Percentiles rank a stretch among this genome's conserved stretches.
Evolutionary conservation across 1,140 invertebrate species (phyloP).

Genomic region (Leptestheria dahalacensis): DNA sequence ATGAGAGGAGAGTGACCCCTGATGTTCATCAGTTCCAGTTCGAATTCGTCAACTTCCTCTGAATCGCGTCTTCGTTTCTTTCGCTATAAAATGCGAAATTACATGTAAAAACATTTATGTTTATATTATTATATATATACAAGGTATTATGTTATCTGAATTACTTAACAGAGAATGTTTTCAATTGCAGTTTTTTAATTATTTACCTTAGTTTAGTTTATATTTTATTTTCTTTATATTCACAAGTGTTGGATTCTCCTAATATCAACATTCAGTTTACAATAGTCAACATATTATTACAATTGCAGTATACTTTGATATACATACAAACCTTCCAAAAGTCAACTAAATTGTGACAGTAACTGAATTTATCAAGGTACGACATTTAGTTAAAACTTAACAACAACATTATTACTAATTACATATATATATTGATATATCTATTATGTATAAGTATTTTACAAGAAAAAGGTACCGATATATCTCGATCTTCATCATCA

Average conservation of each 20-base stretch:
- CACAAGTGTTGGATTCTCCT: too few species aligned
- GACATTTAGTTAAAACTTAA: background rate
- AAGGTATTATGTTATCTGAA: constrained; percentile 7
- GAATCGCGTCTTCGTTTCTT: constrained; percentile 24
- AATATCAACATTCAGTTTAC: too few species aligned
- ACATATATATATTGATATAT: background rate
- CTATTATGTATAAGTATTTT: background rate
- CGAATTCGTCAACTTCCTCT: constrained; percentile 46
- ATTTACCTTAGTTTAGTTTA: constrained; percentile 12
- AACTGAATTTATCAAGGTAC: background rate
- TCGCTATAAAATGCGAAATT: background rate
- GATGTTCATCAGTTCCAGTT: constrained; percentile 61
- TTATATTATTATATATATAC: background rate
- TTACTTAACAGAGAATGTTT: background rate
- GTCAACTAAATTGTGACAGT: background rate
- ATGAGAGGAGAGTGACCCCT: constrained; percentile 43
- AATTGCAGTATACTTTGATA: too few species aligned
- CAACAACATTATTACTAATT: background rate
- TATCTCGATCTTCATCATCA: background rate
- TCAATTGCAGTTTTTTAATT: background rate
- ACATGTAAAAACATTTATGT: background rate
- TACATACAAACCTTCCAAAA: too few species aligned
- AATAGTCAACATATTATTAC: too few species aligned
- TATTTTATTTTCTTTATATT: constrained; percentile 16
- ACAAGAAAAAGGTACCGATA: background rate